Conservation (phyloP, 2,113 vertebrate genomes). For the Corythornis vintsioides region DNA sequence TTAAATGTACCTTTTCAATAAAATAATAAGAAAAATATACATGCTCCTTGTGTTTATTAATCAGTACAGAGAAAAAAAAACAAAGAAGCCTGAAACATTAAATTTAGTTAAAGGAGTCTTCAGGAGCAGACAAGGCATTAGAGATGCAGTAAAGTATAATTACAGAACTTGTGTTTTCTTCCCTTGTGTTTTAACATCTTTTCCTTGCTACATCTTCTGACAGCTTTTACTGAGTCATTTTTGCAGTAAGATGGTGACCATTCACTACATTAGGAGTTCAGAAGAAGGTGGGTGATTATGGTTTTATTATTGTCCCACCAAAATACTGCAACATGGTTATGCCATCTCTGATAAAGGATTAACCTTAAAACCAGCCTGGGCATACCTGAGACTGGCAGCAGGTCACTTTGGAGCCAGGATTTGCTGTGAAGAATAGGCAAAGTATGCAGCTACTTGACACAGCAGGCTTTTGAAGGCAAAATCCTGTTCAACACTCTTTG, state of each 20-base stretch:
- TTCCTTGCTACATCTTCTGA: background rate
- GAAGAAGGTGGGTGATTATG: background rate
- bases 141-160: constrained; percentile 12
- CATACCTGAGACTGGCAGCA: background rate
- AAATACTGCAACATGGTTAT: background rate
- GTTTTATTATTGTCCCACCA: background rate
- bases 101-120: background rate
- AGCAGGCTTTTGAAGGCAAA: background rate
- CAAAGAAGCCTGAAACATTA: background rate
- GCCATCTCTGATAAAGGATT: background rate
- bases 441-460: background rate
- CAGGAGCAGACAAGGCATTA: background rate
- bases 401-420: background rate
- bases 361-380: background rate
- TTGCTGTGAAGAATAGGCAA: background rate
- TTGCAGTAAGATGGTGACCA: background rate
- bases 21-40: constrained; percentile 76
- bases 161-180: constrained; percentile 5
- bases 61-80: background rate
- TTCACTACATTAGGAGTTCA: background rate
- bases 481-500: background rate
- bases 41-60: constrained; percentile 26
- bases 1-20: constrained; percentile 90
- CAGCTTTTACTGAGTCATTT: background rate
- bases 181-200: background rate